Evolutionary conservation across 2,888 invertebrate species (phyloP).

Genomic region (Bedellia somnulentella): DNA sequence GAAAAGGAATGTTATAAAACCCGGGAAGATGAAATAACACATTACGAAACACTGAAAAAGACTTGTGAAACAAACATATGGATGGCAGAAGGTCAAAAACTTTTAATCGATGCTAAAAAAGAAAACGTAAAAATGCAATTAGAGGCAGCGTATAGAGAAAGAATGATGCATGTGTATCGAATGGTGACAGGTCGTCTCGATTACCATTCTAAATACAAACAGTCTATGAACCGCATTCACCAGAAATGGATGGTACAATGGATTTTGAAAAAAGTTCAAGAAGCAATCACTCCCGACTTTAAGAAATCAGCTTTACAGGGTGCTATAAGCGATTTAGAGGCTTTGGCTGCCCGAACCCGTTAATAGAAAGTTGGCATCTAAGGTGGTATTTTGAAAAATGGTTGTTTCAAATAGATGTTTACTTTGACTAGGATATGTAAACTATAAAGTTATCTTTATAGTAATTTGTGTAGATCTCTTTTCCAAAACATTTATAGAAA

Average conservation of each 20-base stretch:
- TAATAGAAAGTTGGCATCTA: too few species aligned
- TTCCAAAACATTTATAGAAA: too few species aligned
- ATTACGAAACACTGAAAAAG: constrained; percentile 35
- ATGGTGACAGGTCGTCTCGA: constrained; percentile 79
- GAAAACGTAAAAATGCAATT: constrained; percentile 91
- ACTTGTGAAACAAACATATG: too few species aligned
- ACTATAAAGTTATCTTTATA: too few species aligned
- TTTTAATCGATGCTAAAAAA: constrained; percentile 80
- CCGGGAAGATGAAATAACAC: constrained; percentile 50
- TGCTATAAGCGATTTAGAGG: constrained; percentile 81
- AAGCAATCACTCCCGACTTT: constrained; percentile 80
- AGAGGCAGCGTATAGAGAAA: constrained; percentile 84
- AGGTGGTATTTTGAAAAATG: too few species aligned
- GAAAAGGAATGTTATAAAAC: constrained; percentile 52
- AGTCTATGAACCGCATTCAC: constrained; percentile 75
- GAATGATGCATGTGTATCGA: constrained; percentile 51
- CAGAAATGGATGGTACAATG: constrained; percentile 94
- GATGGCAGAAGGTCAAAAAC: constrained; percentile 72
- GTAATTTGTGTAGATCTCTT: too few species aligned
- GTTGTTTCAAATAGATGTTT: too few species aligned
- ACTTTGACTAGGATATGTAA: too few species aligned
- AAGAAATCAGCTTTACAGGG: constrained; percentile 82
- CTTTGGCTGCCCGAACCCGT: constrained; percentile 57
- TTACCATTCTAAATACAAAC: constrained; percentile 83
- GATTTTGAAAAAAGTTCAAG: constrained; percentile 80